Evolutionary conservation across 2,888 invertebrate genomes (phyloP).

Genomic region (Lobophora halterata): DNA sequence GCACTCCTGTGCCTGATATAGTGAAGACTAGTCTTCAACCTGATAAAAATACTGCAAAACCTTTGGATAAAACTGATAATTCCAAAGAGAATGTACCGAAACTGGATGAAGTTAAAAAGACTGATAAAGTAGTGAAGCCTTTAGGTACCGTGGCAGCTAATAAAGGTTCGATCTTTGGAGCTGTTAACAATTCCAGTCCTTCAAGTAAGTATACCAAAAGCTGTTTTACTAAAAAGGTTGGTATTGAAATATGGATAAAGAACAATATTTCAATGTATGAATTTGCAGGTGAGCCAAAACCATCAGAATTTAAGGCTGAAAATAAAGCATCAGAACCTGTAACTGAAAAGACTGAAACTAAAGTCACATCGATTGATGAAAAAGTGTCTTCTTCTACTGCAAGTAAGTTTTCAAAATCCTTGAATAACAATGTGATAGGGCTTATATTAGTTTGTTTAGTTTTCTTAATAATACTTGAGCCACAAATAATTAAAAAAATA

Average conservation of each 20-base stretch:
- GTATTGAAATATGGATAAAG: too few relatives aligned
- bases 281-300: constrained; percentile 33
- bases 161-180: constrained; percentile 33
- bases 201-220: constrained; percentile 35
- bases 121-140: constrained; percentile 47
- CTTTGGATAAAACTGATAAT: constrained; percentile 42
- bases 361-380: constrained; percentile 26
- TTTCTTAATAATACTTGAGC: too few relatives aligned
- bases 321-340: constrained; percentile 2
- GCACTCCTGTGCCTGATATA: constrained; percentile 47
- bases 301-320: constrained; percentile 31
- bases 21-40: constrained; percentile 33
- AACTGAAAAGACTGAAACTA: constrained; percentile 29
- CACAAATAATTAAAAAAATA: too few relatives aligned
- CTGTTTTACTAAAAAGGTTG: too few relatives aligned
- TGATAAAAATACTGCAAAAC: constrained; percentile 37
- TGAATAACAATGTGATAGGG: neutral
- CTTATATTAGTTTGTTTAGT: too few relatives aligned
- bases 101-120: constrained; percentile 19
- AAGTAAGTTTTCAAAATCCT: neutral
- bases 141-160: constrained; percentile 37
- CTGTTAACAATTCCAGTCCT: constrained; percentile 30
- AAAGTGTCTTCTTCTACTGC: constrained; percentile 26
- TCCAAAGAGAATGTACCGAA: constrained; percentile 45
- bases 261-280: too few relatives aligned